phyloP scores from a whole-genome alignment of 2,113 vertebrate genomes.

The Leptobrachium leishanense region DNA sequence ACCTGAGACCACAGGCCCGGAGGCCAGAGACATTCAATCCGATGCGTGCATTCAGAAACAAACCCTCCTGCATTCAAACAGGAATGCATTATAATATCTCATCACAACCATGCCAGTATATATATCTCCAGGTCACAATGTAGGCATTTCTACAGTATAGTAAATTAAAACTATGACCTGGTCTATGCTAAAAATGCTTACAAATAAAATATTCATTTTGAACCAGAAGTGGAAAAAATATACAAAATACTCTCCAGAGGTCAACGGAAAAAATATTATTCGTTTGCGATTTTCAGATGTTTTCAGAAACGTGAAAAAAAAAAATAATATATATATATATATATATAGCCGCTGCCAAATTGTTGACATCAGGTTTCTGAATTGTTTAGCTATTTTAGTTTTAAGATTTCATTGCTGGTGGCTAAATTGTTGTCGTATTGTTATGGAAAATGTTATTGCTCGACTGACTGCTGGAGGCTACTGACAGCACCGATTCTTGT shows the following conservation, averaged over 20 bases:
- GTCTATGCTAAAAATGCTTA: slow-evolving; percentile 14
- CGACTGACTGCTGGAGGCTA: slow-evolving; percentile 31
- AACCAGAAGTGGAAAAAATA: background rate
- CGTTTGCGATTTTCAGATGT: background rate
- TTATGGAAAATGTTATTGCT: background rate
- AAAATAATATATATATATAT: background rate
- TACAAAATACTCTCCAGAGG: too few relatives aligned
- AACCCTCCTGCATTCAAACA: slow-evolving; percentile 40
- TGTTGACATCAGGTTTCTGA: background rate
- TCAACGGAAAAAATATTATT: slow-evolving; percentile 13
- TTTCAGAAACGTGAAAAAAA: background rate
- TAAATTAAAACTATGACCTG: slow-evolving; percentile 42
- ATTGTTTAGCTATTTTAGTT: background rate
- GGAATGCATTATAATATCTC: slow-evolving; percentile 37
- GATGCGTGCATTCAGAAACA: slow-evolving; percentile 27
- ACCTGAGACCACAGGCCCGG: slow-evolving; percentile 33
- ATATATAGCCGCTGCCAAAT: background rate
- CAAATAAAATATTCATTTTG: slow-evolving; percentile 18
- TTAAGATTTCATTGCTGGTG: slow-evolving; percentile 2
- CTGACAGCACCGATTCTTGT: slow-evolving; percentile 26
- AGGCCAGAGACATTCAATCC: slow-evolving; percentile 44
- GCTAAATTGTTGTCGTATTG: slow-evolving; percentile 46
- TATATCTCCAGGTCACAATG: slow-evolving; percentile 40
- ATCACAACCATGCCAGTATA: slow-evolving; percentile 28
- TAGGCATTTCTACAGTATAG: slow-evolving; percentile 15